A percentile compares a stretch with the other conserved stretches of the same genome.
These are phyloP conservation scores for Characodon lateralis DNA, from an alignment of 2,797 vertebrate genomes.

Conservation along the genomic window DNA sequence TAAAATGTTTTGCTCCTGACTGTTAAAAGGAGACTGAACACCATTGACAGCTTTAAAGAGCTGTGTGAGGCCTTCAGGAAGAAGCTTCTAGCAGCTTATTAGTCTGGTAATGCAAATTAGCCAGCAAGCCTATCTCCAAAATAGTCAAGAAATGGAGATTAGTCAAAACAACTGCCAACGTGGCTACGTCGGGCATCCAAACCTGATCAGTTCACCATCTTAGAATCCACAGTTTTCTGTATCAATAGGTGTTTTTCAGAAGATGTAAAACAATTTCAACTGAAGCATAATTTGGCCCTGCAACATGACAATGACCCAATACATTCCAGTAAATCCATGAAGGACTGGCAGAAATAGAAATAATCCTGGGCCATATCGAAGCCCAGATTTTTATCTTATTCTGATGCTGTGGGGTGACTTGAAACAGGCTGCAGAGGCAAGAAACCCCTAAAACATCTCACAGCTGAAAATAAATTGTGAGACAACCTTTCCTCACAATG, in stretches of 20 bases:
- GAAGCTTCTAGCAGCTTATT: neutral
- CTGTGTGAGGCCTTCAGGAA: neutral
- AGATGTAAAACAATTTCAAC: neutral
- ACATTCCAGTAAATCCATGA: neutral
- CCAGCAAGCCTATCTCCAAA: neutral
- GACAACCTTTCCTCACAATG: neutral
- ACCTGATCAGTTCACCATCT: neutral
- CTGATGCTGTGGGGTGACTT: neutral
- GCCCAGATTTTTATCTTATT: neutral
- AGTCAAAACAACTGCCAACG: neutral
- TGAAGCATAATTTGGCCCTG: neutral
- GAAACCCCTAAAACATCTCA: neutral
- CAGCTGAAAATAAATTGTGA: neutral
- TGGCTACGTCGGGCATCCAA: neutral
- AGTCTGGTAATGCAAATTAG: neutral
- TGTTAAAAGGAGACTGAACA: neutral
- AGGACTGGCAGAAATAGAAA: neutral
- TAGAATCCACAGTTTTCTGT: neutral
- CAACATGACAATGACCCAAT: neutral
- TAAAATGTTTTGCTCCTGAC: neutral
- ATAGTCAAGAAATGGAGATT: neutral
- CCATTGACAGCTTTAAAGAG: neutral
- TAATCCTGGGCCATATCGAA: neutral
- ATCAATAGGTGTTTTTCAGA: neutral
- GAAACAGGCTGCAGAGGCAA: neutral